phyloP scores from a whole-genome alignment of 2,113 vertebrate species.

The Potamarius usumacintae region DNA sequence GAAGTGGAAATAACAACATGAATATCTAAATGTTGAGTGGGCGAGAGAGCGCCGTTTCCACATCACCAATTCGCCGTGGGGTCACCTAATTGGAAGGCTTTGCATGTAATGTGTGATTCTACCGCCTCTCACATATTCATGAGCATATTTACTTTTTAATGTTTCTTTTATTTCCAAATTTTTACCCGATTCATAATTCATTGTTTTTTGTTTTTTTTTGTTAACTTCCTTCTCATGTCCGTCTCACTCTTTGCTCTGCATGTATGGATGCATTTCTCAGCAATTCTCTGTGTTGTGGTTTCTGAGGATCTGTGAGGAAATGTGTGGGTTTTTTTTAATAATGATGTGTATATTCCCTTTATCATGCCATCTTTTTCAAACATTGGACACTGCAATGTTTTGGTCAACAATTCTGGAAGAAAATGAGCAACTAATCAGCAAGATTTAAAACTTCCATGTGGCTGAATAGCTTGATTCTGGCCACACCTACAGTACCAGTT shows the following conservation, averaged over 20 bases:
- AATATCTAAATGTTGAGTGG: slow-evolving; percentile 50
- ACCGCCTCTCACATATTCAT: slow-evolving; percentile 50
- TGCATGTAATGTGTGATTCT: slow-evolving; percentile 29
- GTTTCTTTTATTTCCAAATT: slow-evolving; percentile 52
- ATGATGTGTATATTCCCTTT: background rate
- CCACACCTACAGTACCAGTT: too few species aligned
- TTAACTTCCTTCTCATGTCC: slow-evolving; percentile 35
- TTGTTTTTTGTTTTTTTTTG: slow-evolving; percentile 35
- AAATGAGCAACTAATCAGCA: background rate
- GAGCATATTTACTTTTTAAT: slow-evolving; percentile 58
- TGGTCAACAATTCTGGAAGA: background rate
- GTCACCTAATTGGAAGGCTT: slow-evolving; percentile 53
- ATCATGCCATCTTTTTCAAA: background rate
- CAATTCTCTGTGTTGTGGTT: slow-evolving; percentile 60
- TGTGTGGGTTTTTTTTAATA: slow-evolving; percentile 6
- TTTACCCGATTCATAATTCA: slow-evolving; percentile 52
- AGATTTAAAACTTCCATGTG: background rate
- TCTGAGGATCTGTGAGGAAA: slow-evolving; percentile 33
- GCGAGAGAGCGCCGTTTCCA: slow-evolving; percentile 37
- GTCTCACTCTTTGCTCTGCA: slow-evolving; percentile 24
- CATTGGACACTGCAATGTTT: background rate
- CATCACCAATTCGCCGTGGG: slow-evolving; percentile 39
- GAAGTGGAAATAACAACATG: slow-evolving; percentile 53
- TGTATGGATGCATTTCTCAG: slow-evolving; percentile 53
- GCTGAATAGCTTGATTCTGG: background rate